Evolutionary conservation across 2,113 vertebrate genomes (phyloP), one percentile per base, ranked within the genome.

Genomic region (Typhlomys cinereus): DNA sequence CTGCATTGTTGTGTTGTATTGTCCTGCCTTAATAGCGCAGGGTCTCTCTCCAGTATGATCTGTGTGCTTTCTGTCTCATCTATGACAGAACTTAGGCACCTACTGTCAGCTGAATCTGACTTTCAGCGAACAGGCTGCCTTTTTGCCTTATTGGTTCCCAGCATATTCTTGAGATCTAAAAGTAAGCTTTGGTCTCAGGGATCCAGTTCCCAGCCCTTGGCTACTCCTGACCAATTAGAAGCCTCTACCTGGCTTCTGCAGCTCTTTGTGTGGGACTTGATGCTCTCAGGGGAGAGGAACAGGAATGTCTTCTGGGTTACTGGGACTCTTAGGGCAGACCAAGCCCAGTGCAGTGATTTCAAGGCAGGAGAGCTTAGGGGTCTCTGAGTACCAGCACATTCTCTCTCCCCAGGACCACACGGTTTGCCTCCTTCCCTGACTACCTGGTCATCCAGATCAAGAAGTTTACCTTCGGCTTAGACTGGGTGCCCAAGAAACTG

Each of bases 401-500:
- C n/a, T 97, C 66, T 71, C 66, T 96, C 94, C 69, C 67, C 97
- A 99, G 99, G 98, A 99, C 98, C 1, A 99, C 99, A 25, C 98
- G 99, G 39, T 99, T 99, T 92, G 99, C 99, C 96, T 99, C 99
- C 86, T 99, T 99, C 97, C 99, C 99, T 0, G 99, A 99, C 97
- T 99, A 99, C 97, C 98, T 99, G 97, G 99, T 99, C 92, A 99
- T 99, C 96, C 99, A 99, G 97, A 99, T 99, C 95, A 99, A 99
- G 98, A 99, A 99, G 96, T 99, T 99, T 97, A 99, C 99, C 80
- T 99, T 99, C 11, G 99, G 99, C 94, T 98, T 99, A 94, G 99
- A 99, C 97, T 99, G 99, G 99, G 99, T 99, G 64, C 99, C 99
- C 91, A 99, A 99, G 98, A 99, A 99, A 97, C 98, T 99, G 46